A percentile compares a stretch with the other conserved stretches of the same genome.
phyloP scores from a whole-genome alignment of 2,113 vertebrate genomes.

The Pleuronectes platessa region DNA sequence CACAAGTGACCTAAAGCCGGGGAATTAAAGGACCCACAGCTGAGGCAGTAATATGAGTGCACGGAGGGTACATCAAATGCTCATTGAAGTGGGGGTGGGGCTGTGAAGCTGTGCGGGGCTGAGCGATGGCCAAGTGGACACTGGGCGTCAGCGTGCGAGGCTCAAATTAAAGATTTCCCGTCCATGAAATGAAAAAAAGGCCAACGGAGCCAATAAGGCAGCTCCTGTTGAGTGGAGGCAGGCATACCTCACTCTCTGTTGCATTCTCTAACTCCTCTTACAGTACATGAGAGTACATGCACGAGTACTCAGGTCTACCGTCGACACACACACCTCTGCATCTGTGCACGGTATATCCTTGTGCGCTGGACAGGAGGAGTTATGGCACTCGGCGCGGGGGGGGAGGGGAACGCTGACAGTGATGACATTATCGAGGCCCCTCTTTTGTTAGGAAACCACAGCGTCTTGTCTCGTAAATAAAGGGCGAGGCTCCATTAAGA shows the following conservation, averaged over 20 bases:
- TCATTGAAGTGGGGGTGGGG: background rate
- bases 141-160: conserved; percentile 54
- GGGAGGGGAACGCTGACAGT: conserved; percentile 60
- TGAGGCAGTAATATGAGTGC: background rate
- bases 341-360: background rate
- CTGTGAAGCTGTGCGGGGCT: conserved; percentile 17
- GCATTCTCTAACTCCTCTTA: background rate
- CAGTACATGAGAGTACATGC: background rate
- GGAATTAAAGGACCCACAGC: background rate
- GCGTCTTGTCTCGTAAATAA: conserved; percentile 76
- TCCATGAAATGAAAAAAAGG: conserved; percentile 77
- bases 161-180: conserved; percentile 76
- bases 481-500: conserved; percentile 56
- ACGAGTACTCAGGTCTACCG: background rate
- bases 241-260: background rate
- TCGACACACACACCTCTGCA: background rate
- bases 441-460: conserved; percentile 72
- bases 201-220: conserved; percentile 59
- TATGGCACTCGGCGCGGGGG: conserved; percentile 32
- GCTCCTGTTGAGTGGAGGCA: conserved; percentile 38
- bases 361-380: conserved; percentile 48
- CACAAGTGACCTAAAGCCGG: background rate
- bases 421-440: conserved; percentile 73
- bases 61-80: background rate
- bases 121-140: conserved; percentile 53